These are phyloP conservation scores for Suillia variegata DNA, from an alignment of 2,888 invertebrate species.

Conservation along the genomic window DNA sequence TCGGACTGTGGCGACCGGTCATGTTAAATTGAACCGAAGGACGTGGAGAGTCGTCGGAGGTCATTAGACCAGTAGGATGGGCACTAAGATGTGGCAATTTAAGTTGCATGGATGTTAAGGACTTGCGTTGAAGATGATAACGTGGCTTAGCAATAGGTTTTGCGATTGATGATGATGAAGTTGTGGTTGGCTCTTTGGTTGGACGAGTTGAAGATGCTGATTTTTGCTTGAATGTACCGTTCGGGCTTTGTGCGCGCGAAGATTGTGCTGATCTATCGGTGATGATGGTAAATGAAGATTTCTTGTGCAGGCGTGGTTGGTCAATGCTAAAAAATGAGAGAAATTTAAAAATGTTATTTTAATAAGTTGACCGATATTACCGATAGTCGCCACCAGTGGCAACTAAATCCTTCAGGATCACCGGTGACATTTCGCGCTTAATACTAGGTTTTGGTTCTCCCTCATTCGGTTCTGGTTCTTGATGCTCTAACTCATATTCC, in stretches of 20 bases:
- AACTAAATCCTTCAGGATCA: conserved; percentile 56
- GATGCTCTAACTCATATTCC: conserved; percentile 16
- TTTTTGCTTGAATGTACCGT: too few species aligned
- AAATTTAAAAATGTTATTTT: background rate
- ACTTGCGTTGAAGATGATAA: conserved; percentile 41
- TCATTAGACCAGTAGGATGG: conserved; percentile 14
- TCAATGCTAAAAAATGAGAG: conserved; percentile 46
- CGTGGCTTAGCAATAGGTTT: conserved; percentile 38
- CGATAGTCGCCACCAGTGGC: conserved; percentile 57
- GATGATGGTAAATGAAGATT: conserved; percentile 73
- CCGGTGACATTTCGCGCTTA: conserved; percentile 51
- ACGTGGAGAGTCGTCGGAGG: conserved; percentile 53
- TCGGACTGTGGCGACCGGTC: conserved; percentile 48
- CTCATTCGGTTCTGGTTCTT: conserved; percentile 6
- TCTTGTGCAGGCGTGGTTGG: conserved; percentile 66
- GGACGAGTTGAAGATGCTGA: background rate
- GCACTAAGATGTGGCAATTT: conserved; percentile 38
- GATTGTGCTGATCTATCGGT: conserved; percentile 65
- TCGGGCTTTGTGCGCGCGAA: conserved; percentile 62
- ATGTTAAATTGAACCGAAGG: conserved; percentile 60
- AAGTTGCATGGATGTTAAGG: conserved; percentile 41
- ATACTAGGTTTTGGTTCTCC: conserved; percentile 17
- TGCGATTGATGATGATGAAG: conserved; percentile 15
- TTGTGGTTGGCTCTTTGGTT: conserved; percentile 31
- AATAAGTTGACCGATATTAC: conserved; percentile 33